Evolutionary conservation across 2,797 vertebrate species (phyloP).

Genomic region (Orestias chungarensis): DNA sequence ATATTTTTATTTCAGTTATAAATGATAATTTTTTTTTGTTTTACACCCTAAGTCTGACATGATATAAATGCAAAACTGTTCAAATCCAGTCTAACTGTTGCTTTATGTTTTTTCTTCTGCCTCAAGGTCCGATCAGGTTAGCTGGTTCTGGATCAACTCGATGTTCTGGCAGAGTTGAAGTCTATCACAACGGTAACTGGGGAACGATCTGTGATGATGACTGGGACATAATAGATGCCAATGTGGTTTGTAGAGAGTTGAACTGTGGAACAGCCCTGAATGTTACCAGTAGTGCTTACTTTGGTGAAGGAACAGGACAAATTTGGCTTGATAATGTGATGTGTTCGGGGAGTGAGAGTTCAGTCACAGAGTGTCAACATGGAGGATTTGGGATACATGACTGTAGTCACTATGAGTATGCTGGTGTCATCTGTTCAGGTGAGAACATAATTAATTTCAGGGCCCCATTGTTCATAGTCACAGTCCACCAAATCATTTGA

Average conservation of each 20-base stretch:
- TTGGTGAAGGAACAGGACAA: not conserved
- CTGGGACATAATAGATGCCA: not conserved
- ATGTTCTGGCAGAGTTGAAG: not conserved
- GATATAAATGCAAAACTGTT: too few species aligned
- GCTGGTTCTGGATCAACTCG: not conserved
- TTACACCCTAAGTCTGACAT: too few species aligned
- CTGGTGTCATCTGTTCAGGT: constrained; percentile 4
- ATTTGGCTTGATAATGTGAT: not conserved
- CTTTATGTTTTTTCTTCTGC: not conserved
- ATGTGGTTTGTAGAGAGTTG: not conserved
- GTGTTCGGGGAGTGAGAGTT: not conserved
- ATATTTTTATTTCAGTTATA: too few species aligned
- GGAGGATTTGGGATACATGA: accelerated
- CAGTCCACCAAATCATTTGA: too few species aligned
- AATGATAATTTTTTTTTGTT: too few species aligned
- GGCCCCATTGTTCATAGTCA: too few species aligned
- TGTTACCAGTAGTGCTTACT: not conserved
- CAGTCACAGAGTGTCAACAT: not conserved
- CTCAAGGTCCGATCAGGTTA: not conserved
- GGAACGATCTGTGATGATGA: not conserved
- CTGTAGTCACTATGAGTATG: not conserved
- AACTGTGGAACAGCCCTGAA: not conserved
- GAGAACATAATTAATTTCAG: not conserved
- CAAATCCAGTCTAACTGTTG: too few species aligned
- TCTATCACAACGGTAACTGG: not conserved